These are phyloP conservation scores for Xenopus petersii DNA, from an alignment of 2,797 vertebrate species.

Conservation along the genomic window DNA sequence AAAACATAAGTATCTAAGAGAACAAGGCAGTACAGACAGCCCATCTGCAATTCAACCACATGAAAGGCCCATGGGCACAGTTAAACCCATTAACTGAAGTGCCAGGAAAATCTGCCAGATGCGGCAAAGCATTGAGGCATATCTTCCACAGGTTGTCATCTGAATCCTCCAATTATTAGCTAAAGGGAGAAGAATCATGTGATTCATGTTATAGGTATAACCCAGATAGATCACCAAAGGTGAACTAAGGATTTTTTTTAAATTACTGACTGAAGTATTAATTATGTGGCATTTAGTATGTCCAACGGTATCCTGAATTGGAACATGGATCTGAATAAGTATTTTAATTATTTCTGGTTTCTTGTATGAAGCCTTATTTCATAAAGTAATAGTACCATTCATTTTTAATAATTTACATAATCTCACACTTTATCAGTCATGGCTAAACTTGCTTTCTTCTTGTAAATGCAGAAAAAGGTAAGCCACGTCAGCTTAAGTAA, in stretches of 20 bases:
- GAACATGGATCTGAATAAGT: not conserved
- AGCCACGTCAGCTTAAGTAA: no score
- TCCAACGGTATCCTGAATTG: not conserved
- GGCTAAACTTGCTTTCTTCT: not conserved
- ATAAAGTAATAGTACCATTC: not conserved
- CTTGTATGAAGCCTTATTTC: not conserved
- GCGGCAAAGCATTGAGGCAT: conserved; percentile 48
- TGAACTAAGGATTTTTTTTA: conserved; percentile 4
- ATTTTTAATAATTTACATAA: not conserved
- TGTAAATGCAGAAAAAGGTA: no score
- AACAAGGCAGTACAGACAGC: conserved; percentile 57
- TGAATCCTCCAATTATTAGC: conserved; percentile 52
- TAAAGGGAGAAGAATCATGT: conserved; percentile 47
- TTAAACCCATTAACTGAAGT: conserved; percentile 62
- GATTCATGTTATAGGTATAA: conserved; percentile 16
- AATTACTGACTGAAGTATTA: conserved; percentile 2
- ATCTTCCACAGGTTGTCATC: conserved; percentile 52
- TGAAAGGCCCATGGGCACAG: conserved; percentile 64
- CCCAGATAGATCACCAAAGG: conserved; percentile 29
- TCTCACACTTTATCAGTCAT: conserved; percentile 2
- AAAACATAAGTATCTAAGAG: conserved; percentile 53
- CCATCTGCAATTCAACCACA: conserved; percentile 64
- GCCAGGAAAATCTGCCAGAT: conserved; percentile 63
- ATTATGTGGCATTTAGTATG: conserved; percentile 14
- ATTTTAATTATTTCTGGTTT: not conserved